Evolutionary conservation across 1,140 invertebrate genomes (phyloP).

Genomic region (Sycobia sp.): DNA sequence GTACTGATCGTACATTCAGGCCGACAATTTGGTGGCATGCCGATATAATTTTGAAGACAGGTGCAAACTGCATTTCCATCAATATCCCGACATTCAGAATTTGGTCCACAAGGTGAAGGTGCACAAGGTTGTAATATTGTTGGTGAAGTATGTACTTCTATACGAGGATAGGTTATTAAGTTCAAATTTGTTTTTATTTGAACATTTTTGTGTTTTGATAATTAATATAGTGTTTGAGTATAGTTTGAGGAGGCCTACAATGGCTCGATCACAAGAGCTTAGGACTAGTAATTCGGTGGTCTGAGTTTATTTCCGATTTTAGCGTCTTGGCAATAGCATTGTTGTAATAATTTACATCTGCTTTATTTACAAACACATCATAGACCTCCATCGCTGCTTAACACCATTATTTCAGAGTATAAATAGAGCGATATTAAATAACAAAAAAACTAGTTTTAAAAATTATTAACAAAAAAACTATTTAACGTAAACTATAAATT

Average conservation of each 20-base stretch:
- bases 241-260: too few species aligned
- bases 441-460: background rate
- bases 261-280: too few species aligned
- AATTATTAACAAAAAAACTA: background rate
- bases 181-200: background rate
- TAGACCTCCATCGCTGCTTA: too few species aligned
- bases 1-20: constrained; percentile 72
- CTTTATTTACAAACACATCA: too few species aligned
- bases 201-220: constrained; percentile 21
- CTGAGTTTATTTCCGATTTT: constrained; percentile 60
- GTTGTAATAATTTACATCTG: too few species aligned
- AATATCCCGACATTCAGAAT: constrained; percentile 70
- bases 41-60: constrained; percentile 69
- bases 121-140: constrained; percentile 67
- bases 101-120: constrained; percentile 73
- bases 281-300: too few species aligned
- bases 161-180: constrained; percentile 31
- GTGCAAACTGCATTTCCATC: constrained; percentile 68
- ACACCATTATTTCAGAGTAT: too few species aligned
- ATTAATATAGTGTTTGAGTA: too few species aligned
- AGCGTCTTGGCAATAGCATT: constrained; percentile 41
- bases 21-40: constrained; percentile 73
- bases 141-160: constrained; percentile 3
- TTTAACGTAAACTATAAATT: too few species aligned
- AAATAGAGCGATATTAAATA: background rate